Conservation (phyloP, 2,888 invertebrate genomes). For the Drosophila diplacantha region DNA sequence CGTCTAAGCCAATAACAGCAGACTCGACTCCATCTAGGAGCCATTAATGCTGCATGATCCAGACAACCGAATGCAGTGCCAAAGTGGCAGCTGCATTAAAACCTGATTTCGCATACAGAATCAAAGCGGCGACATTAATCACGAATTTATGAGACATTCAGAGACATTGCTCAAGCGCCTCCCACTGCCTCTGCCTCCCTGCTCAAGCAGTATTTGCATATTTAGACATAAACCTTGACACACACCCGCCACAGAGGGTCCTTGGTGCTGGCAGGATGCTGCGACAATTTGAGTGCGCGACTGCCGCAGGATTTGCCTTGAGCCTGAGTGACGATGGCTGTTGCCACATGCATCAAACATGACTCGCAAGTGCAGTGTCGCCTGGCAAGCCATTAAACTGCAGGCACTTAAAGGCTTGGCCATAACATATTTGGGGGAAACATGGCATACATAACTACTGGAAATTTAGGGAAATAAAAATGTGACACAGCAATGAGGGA, state of each 20-base stretch:
- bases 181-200: constrained; percentile 3
- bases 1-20: constrained; percentile 51
- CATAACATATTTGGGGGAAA: background rate
- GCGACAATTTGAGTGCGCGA: constrained; percentile 56
- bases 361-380: constrained; percentile 39
- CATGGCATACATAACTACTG: background rate
- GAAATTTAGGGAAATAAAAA: background rate
- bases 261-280: constrained; percentile 33
- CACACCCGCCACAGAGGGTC: constrained; percentile 15
- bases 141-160: constrained; percentile 42
- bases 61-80: constrained; percentile 38
- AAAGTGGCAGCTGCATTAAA: constrained; percentile 43
- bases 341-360: constrained; percentile 50
- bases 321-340: constrained; percentile 35
- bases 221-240: constrained; percentile 38
- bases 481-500: too few relatives aligned
- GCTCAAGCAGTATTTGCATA: constrained; percentile 29
- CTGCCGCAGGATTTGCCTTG: constrained; percentile 41
- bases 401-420: constrained; percentile 44
- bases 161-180: constrained; percentile 1
- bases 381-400: constrained; percentile 37
- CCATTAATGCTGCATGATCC: constrained; percentile 44
- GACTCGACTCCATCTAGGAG: constrained; percentile 9
- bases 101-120: constrained; percentile 36
- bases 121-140: constrained; percentile 44